Evolutionary conservation across 37 sponge, comb jelly and placozoan species (phyloP).

Genomic region (Spongilla lacustris): DNA sequence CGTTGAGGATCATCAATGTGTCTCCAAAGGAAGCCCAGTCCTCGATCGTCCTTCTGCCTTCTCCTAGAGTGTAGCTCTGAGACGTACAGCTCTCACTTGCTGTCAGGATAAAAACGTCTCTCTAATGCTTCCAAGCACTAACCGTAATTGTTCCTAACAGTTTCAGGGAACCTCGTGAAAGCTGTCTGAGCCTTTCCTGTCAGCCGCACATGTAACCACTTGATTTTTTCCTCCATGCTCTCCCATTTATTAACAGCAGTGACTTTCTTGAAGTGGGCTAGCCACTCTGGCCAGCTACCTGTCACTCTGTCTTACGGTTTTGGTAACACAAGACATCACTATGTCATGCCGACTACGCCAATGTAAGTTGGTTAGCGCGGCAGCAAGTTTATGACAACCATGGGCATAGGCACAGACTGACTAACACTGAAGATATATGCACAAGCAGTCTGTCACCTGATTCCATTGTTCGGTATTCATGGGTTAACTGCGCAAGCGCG

Average conservation of each 20-base stretch:
- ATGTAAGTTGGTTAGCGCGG: not conserved
- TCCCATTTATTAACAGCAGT: slow-evolving; percentile 18
- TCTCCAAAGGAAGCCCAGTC: slow-evolving; percentile 5
- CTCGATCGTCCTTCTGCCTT: not conserved
- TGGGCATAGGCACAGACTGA: too few species aligned
- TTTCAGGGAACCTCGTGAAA: not conserved
- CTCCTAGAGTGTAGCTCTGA: slow-evolving; percentile 3
- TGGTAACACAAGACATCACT: slow-evolving; percentile 6
- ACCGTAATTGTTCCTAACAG: not conserved
- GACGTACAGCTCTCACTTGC: not conserved
- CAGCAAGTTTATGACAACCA: too few species aligned
- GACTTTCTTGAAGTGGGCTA: slow-evolving; percentile 10
- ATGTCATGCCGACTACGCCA: slow-evolving; percentile 37
- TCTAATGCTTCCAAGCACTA: not conserved
- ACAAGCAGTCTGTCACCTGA: too few species aligned
- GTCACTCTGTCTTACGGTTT: not conserved
- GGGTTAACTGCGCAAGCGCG: too few species aligned
- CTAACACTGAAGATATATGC: too few species aligned
- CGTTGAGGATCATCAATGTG: not conserved
- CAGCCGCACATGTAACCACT: slow-evolving; percentile 18
- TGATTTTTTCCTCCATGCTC: not conserved
- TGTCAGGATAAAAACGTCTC: not conserved
- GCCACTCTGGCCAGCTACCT: slow-evolving; percentile 17
- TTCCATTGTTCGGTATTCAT: too few species aligned
- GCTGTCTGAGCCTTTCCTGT: slow-evolving; percentile 16